Percentiles rank a stretch among this genome's conserved stretches.
Conservation (phyloP, 1,140 invertebrate species). For the Archivesica marissinica region DNA sequence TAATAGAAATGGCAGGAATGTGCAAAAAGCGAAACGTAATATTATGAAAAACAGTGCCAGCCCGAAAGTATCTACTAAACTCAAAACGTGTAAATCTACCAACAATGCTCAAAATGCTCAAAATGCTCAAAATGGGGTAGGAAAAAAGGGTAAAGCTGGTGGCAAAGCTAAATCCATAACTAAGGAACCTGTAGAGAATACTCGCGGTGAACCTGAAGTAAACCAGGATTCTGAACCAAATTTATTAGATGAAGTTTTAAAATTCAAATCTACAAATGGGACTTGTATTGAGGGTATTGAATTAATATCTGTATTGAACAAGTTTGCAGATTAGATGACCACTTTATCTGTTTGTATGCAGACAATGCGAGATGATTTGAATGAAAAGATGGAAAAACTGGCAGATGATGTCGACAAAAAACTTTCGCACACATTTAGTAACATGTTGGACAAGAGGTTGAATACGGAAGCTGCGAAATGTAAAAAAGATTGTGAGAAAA, state of each 20-base stretch:
- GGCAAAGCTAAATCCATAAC: background rate
- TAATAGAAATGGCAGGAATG: background rate
- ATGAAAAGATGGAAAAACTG: background rate
- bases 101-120: background rate
- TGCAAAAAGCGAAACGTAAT: constrained; percentile 1
- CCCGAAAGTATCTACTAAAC: background rate
- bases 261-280: background rate
- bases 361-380: background rate
- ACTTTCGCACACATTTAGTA: background rate
- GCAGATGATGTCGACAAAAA: constrained; percentile 3
- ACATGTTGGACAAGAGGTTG: background rate
- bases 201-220: background rate
- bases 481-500: background rate
- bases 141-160: background rate
- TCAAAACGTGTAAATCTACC: background rate
- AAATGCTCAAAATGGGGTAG: background rate
- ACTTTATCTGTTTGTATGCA: background rate
- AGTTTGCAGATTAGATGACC: background rate
- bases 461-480: background rate
- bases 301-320: background rate
- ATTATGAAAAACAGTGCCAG: background rate
- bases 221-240: background rate
- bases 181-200: background rate
- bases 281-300: background rate
- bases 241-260: background rate